A percentile compares a stretch with the other conserved stretches of the same genome.
phyloP scores from a whole-genome alignment of 1,140 invertebrate species.

The Hycleus cichorii region DNA sequence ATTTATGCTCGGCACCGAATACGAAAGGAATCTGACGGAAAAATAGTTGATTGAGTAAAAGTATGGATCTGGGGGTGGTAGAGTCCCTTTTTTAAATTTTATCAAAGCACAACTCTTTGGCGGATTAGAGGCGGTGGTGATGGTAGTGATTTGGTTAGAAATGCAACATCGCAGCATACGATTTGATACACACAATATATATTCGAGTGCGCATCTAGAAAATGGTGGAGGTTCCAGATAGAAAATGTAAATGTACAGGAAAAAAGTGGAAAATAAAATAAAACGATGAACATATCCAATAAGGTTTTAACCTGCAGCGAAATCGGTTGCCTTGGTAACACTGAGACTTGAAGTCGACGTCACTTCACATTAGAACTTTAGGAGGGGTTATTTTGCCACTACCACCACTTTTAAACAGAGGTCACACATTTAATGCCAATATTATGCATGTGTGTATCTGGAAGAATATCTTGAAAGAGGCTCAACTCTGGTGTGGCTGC shows the following conservation, averaged over 20 bases:
- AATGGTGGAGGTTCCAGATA: constrained; percentile 34
- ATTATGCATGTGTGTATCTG: neutral
- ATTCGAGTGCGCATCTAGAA: constrained; percentile 24
- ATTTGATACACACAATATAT: constrained; percentile 22
- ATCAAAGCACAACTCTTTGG: no score
- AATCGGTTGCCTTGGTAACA: constrained; percentile 35
- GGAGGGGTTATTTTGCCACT: constrained; percentile 4
- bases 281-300: constrained; percentile 40
- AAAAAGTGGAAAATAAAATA: constrained; percentile 38
- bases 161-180: constrained; percentile 3
- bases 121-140: neutral
- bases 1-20: constrained; percentile 10
- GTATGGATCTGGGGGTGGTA: neutral
- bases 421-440: constrained; percentile 14
- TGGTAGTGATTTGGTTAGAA: neutral
- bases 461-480: neutral
- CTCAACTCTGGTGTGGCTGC: no score
- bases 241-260: constrained; percentile 33
- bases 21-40: constrained; percentile 14
- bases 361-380: constrained; percentile 29
- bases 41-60: constrained; percentile 15
- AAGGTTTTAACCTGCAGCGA: constrained; percentile 39
- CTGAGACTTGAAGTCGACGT: constrained; percentile 24
- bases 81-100: neutral
- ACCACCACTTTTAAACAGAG: neutral